phyloP scores from a whole-genome alignment of 2,797 vertebrate genomes.

The Sebastes hubbsi region DNA sequence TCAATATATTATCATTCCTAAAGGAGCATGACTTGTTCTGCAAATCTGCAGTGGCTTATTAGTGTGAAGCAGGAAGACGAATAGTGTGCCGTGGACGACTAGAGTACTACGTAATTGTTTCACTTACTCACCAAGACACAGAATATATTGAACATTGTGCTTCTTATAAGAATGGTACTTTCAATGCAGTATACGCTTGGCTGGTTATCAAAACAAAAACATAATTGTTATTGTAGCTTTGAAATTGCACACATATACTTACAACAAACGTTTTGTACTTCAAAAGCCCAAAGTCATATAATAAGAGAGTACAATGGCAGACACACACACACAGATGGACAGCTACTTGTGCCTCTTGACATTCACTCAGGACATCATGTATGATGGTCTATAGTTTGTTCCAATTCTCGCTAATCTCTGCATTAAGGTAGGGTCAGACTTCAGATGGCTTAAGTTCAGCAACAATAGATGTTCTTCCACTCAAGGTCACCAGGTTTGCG shows the following conservation, averaged over 20 bases:
- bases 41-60: neutral
- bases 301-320: neutral
- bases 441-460: neutral
- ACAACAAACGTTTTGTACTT: neutral
- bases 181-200: neutral
- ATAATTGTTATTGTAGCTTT: neutral
- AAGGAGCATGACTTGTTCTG: neutral
- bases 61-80: neutral
- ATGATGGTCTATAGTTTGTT: neutral
- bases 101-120: neutral
- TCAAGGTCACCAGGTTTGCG: constrained; percentile 9
- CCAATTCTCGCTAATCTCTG: neutral
- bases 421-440: neutral
- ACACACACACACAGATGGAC: neutral
- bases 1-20: neutral
- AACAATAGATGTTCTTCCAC: neutral
- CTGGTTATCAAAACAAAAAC: neutral
- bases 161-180: neutral
- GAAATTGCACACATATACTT: neutral
- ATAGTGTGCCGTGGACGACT: neutral
- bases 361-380: constrained; percentile 9
- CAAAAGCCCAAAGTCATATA: neutral
- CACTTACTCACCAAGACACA: neutral
- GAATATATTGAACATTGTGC: neutral
- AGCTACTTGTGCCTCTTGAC: constrained; percentile 19